These are phyloP conservation scores for Hippocampus barbouri DNA, from an alignment of 2,113 vertebrate species.

Conservation along the genomic window DNA sequence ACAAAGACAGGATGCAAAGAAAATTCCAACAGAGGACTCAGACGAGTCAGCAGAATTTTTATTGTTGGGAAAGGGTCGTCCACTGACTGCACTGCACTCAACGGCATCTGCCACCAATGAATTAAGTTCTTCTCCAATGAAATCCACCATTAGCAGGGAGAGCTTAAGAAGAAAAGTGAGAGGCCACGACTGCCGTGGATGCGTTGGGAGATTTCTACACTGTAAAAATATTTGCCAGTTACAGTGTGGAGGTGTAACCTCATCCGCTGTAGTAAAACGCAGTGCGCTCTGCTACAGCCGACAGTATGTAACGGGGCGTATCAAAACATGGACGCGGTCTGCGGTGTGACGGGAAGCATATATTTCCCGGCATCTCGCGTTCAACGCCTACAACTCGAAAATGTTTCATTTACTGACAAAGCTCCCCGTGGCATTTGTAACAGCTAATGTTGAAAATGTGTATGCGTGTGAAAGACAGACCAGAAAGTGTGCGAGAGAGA, in stretches of 20 bases:
- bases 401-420: too few relatives aligned
- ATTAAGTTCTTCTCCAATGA: neutral
- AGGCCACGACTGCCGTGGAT: neutral
- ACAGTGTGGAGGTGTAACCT: neutral
- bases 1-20: slow-evolving; percentile 3
- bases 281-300: too few relatives aligned
- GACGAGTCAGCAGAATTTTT: neutral
- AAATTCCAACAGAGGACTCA: neutral
- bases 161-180: neutral
- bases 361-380: neutral
- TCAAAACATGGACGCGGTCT: neutral
- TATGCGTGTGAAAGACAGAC: too few relatives aligned
- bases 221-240: neutral
- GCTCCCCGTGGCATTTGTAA: too few relatives aligned
- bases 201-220: neutral
- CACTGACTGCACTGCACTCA: neutral
- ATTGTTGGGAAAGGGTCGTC: neutral
- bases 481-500: too few relatives aligned
- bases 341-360: neutral
- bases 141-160: neutral
- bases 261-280: neutral
- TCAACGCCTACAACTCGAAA: too few relatives aligned
- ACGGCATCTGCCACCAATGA: neutral
- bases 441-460: too few relatives aligned
- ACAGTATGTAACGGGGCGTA: neutral